These are phyloP conservation scores for Agrochola macilenta DNA, from an alignment of 2,888 invertebrate species.

Conservation along the genomic window DNA sequence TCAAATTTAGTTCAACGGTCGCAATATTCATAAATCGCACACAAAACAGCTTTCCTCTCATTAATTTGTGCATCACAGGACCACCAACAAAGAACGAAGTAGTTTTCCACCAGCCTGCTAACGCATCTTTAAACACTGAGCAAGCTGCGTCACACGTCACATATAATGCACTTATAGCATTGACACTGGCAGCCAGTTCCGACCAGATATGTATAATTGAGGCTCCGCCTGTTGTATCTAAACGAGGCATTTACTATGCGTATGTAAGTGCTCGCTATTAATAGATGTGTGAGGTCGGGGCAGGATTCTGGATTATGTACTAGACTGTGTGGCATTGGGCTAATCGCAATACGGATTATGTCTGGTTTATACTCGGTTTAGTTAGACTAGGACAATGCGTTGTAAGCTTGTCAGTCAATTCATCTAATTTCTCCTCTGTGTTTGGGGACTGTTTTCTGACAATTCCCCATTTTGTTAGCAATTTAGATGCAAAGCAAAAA, in stretches of 20 bases:
- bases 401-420: not conserved
- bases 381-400: not conserved
- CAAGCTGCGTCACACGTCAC: conserved; percentile 29
- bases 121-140: conserved; percentile 5
- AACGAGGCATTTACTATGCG: conserved; percentile 37
- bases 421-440: no score
- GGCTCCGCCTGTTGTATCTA: conserved; percentile 22
- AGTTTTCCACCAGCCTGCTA: conserved; percentile 27
- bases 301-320: conserved; percentile 26
- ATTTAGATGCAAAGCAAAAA: not conserved
- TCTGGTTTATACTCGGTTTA: not conserved
- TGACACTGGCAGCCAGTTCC: conserved; percentile 47
- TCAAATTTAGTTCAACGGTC: not conserved
- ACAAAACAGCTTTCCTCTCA: not conserved
- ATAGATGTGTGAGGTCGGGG: conserved; percentile 23
- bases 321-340: conserved; percentile 6
- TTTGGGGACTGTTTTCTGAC: not conserved
- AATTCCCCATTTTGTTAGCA: not conserved
- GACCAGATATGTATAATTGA: conserved; percentile 31
- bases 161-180: conserved; percentile 54
- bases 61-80: conserved; percentile 5
- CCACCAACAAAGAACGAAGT: conserved; percentile 12
- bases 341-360: conserved; percentile 19
- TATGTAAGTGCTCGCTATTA: conserved; percentile 16
- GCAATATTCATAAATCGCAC: not conserved